Evolutionary conservation across 2,113 vertebrate genomes (phyloP).

Genomic region (Eclectus roratus): DNA sequence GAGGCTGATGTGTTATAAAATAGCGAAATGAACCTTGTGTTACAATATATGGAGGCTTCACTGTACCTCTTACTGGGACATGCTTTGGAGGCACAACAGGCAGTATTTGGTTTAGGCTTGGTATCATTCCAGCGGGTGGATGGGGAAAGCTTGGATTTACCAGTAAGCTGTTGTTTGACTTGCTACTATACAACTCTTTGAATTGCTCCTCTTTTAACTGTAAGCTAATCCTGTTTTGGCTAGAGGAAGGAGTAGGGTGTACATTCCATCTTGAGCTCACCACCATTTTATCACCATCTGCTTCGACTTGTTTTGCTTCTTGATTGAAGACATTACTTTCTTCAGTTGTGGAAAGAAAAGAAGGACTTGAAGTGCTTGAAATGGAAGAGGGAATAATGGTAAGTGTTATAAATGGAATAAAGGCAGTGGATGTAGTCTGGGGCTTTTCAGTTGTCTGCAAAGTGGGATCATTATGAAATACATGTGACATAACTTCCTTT

Average conservation of each 20-base stretch:
- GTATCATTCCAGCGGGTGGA: neutral
- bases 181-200: neutral
- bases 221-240: neutral
- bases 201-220: neutral
- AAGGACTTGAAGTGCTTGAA: neutral
- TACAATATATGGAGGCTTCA: neutral
- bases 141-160: neutral
- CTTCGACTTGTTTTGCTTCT: neutral
- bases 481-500: neutral
- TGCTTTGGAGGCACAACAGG: neutral
- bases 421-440: neutral
- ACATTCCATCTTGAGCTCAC: neutral
- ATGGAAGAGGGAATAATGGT: neutral
- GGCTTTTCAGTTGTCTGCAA: neutral
- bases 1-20: conserved; percentile 35
- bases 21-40: conserved; percentile 9
- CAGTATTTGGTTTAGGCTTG: neutral
- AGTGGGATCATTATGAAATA: neutral
- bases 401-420: neutral
- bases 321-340: neutral
- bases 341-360: neutral
- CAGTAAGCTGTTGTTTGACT: conserved; percentile 13
- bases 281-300: neutral
- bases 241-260: neutral
- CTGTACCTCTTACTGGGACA: neutral